Conservation (phyloP, 2,797 vertebrate genomes). For the Lagocephalus sceleratus region DNA sequence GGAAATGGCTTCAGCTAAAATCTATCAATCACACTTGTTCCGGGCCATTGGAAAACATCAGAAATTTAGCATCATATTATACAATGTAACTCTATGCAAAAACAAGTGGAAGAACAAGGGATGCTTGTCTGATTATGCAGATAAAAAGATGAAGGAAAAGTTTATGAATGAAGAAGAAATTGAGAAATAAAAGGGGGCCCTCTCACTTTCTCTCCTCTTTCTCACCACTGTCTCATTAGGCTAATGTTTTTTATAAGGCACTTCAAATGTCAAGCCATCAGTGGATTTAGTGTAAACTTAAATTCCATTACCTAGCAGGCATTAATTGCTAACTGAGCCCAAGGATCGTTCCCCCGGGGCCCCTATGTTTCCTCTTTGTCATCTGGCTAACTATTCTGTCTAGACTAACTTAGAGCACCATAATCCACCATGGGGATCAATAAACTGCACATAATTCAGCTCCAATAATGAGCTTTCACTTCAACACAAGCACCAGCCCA, state of each 20-base stretch:
- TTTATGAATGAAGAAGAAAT: constrained; percentile 20
- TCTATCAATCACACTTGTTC: constrained; percentile 71
- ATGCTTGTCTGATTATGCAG: constrained; percentile 1
- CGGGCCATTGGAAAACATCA: constrained; percentile 11
- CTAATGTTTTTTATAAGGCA: constrained; percentile 97
- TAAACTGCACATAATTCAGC: constrained; percentile 99
- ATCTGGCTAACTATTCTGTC: constrained; percentile 99
- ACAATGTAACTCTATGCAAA: constrained; percentile 13
- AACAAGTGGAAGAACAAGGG: constrained; percentile 13
- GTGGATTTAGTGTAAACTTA: constrained; percentile 99
- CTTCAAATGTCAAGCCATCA: constrained; percentile 97
- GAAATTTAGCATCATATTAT: neutral
- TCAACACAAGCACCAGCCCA: constrained; percentile 95
- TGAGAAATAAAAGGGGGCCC: constrained; percentile 34
- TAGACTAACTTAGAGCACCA: constrained; percentile 99
- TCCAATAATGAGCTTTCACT: constrained; percentile 99
- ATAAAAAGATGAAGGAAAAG: constrained; percentile 18
- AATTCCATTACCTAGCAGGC: constrained; percentile 99
- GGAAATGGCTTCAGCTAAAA: constrained; percentile 77
- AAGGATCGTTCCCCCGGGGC: constrained; percentile 94
- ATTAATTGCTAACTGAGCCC: constrained; percentile 98
- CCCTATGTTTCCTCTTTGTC: constrained; percentile 97
- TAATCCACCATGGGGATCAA: constrained; percentile 99
- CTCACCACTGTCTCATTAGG: constrained; percentile 93
- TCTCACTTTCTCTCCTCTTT: constrained; percentile 60